Evolutionary conservation across 2,797 vertebrate genomes (phyloP).

Genomic region (Pseudotriccus pelzelni): DNA sequence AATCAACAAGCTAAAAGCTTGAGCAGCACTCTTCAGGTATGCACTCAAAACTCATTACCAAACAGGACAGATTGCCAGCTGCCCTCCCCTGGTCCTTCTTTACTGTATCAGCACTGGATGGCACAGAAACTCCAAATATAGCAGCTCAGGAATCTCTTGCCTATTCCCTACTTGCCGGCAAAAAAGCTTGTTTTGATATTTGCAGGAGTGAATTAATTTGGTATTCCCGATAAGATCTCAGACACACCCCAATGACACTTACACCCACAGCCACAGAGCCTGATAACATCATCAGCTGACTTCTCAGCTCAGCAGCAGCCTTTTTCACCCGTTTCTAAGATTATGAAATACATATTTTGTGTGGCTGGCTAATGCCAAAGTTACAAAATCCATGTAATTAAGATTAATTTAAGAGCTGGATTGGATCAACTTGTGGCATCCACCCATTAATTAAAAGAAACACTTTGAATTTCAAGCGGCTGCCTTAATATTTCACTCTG

Average conservation of each 20-base stretch:
- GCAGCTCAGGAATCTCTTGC: slow-evolving; percentile 25
- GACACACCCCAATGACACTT: slow-evolving; percentile 67
- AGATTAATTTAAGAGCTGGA: slow-evolving; percentile 81
- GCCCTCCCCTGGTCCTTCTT: neutral
- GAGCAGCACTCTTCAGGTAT: neutral
- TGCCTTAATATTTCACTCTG: slow-evolving; percentile 73
- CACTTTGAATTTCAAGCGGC: slow-evolving; percentile 74
- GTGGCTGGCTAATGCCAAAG: slow-evolving; percentile 73
- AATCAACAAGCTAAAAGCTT: neutral
- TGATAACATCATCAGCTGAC: slow-evolving; percentile 77
- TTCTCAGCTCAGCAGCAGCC: slow-evolving; percentile 62
- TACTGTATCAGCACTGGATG: neutral
- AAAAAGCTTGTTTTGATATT: slow-evolving; percentile 70
- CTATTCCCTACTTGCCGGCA: slow-evolving; percentile 40
- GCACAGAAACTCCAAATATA: slow-evolving; percentile 35
- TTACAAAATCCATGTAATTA: slow-evolving; percentile 83
- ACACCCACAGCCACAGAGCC: slow-evolving; percentile 61
- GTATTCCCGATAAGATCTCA: slow-evolving; percentile 68
- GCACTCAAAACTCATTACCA: neutral
- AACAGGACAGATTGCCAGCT: neutral
- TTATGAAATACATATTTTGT: slow-evolving; percentile 78
- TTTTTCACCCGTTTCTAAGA: slow-evolving; percentile 69
- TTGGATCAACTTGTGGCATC: slow-evolving; percentile 77
- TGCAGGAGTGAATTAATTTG: slow-evolving; percentile 74
- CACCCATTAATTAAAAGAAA: slow-evolving; percentile 83